Evolutionary conservation across 2,888 invertebrate species (phyloP).

Genomic region (Diaprepes abbreviatus): DNA sequence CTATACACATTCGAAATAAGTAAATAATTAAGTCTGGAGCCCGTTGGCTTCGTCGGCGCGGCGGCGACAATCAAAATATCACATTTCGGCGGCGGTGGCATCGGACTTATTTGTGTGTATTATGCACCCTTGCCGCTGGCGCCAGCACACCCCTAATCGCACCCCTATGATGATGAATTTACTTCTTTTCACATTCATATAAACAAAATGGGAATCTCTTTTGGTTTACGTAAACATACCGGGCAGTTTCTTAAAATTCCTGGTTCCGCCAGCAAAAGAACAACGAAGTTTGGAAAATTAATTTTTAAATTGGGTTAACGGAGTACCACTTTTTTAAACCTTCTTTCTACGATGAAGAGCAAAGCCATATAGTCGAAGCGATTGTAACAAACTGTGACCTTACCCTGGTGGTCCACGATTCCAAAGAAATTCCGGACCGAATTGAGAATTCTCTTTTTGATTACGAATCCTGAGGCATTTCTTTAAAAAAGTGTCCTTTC

Average conservation of each 20-base stretch:
- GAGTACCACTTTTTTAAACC: too few relatives aligned
- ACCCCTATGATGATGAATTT: slow-evolving; percentile 28
- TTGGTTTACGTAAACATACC: background rate
- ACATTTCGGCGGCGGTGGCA: slow-evolving; percentile 35
- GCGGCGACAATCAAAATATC: slow-evolving; percentile 46
- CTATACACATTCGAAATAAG: slow-evolving; percentile 18
- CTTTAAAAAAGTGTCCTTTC: too few relatives aligned
- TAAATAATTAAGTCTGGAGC: slow-evolving; percentile 24
- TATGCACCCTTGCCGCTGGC: slow-evolving; percentile 42
- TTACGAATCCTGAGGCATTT: too few relatives aligned
- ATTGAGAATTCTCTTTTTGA: too few relatives aligned
- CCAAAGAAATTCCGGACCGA: too few relatives aligned
- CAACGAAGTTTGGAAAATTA: too few relatives aligned
- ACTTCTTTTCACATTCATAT: slow-evolving; percentile 23
- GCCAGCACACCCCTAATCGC: slow-evolving; percentile 27
- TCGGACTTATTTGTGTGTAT: slow-evolving; percentile 39
- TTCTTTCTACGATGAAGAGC: too few relatives aligned
- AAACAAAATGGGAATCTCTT: slow-evolving; percentile 6
- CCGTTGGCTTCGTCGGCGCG: background rate
- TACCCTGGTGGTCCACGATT: too few relatives aligned
- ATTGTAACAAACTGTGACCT: too few relatives aligned
- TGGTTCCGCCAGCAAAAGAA: too few relatives aligned
- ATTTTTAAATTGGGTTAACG: too few relatives aligned
- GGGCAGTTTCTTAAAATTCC: background rate
- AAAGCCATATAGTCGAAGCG: too few relatives aligned